Percentiles rank a stretch among this genome's conserved stretches.
Conservation (phyloP, 1,140 invertebrate species). For the Gryon sp. region DNA sequence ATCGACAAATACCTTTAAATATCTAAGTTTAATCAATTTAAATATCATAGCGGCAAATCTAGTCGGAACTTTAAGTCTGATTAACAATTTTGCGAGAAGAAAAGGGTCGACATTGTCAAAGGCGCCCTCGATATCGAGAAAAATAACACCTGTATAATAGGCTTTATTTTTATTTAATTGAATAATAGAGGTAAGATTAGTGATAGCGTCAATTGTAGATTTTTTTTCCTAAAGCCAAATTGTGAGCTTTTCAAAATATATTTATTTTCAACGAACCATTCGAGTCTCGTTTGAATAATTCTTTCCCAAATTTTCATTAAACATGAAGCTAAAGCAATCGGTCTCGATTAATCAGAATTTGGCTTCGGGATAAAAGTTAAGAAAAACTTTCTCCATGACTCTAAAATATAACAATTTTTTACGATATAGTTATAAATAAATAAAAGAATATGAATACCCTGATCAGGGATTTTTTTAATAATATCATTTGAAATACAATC, state of each 20-base stretch:
- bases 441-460: neutral
- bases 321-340: conserved; percentile 26
- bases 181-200: neutral
- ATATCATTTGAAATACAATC: conserved; percentile 1
- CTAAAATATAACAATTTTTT: neutral
- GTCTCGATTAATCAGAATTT: conserved; percentile 1
- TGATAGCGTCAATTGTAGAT: conserved; percentile 14
- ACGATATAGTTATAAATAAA: neutral
- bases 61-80: neutral
- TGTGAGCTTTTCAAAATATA: conserved; percentile 6
- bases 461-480: neutral
- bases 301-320: conserved; percentile 35
- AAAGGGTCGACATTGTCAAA: conserved; percentile 39
- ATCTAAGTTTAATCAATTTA: conserved; percentile 8
- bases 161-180: neutral
- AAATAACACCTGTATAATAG: neutral
- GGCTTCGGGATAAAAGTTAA: conserved; percentile 27
- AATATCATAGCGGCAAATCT: conserved; percentile 17
- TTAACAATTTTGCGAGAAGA: conserved; percentile 23
- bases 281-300: conserved; percentile 21
- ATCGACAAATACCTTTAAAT: conserved; percentile 1
- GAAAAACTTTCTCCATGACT: conserved; percentile 9
- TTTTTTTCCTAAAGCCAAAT: conserved; percentile 27
- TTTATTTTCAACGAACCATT: conserved; percentile 22
- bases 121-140: conserved; percentile 24